These are phyloP conservation scores for Rhadina sibilatrix DNA, from an alignment of 2,113 vertebrate species.

Conservation along the genomic window DNA sequence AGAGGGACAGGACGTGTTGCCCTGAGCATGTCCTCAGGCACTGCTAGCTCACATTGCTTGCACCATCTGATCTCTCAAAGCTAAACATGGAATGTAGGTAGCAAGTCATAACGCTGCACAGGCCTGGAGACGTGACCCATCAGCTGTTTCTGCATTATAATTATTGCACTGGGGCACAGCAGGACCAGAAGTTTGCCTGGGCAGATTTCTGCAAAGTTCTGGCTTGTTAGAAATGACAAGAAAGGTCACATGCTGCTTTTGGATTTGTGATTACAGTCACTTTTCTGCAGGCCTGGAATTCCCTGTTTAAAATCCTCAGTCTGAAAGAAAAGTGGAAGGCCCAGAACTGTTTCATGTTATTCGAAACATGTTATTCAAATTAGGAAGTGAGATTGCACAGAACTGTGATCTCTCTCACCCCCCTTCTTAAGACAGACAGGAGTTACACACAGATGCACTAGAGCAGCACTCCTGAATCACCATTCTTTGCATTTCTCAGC, in stretches of 20 bases:
- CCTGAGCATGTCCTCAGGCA: conserved; percentile 13
- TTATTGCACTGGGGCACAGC: conserved; percentile 35
- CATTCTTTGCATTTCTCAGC: background rate
- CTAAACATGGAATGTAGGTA: conserved; percentile 67
- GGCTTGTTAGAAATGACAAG: background rate
- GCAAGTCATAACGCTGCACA: conserved; percentile 33
- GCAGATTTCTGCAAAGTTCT: background rate
- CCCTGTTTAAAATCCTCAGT: background rate
- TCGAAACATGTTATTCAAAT: background rate
- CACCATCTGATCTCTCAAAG: conserved; percentile 53
- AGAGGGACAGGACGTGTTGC: background rate
- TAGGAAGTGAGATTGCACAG: background rate
- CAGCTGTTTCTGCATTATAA: conserved; percentile 58
- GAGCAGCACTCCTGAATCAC: background rate
- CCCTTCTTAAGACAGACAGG: background rate
- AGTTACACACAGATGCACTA: background rate
- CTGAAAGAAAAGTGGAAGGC: background rate
- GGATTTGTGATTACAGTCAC: background rate
- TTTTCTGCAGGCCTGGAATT: background rate
- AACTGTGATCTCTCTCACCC: background rate
- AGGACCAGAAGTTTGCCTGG: conserved; percentile 21
- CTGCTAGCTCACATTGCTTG: conserved; percentile 53
- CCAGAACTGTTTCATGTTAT: background rate
- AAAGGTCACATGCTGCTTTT: background rate
- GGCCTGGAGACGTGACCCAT: conserved; percentile 45